Evolutionary conservation across 1,140 invertebrate genomes (phyloP).

Genomic region (Maconellicoccus hirsutus): DNA sequence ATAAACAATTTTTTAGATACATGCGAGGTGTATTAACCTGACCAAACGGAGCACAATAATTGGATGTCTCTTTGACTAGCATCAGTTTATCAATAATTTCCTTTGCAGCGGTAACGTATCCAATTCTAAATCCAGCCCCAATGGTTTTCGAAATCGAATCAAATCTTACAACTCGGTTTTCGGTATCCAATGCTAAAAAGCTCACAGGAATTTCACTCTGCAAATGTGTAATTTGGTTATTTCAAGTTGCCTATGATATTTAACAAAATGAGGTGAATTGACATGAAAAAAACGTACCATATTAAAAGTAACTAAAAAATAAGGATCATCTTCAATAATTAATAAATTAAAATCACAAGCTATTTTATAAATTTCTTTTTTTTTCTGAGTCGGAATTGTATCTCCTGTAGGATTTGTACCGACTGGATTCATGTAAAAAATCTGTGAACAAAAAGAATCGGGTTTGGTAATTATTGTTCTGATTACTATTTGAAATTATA

Average conservation of each 20-base stretch:
- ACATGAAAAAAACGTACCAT: slow-evolving; percentile 29
- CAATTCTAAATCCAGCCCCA: slow-evolving; percentile 55
- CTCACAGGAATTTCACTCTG: slow-evolving; percentile 44
- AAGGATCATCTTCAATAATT: slow-evolving; percentile 72
- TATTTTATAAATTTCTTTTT: slow-evolving; percentile 57
- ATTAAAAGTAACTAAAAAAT: slow-evolving; percentile 60
- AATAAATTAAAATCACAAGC: slow-evolving; percentile 63
- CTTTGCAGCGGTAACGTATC: slow-evolving; percentile 55
- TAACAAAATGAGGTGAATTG: no score
- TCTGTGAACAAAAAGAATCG: slow-evolving; percentile 30
- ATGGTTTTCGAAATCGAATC: slow-evolving; percentile 73
- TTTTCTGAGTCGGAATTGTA: slow-evolving; percentile 49
- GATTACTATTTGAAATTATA: no score
- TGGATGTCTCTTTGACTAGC: neutral
- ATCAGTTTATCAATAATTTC: slow-evolving; percentile 45
- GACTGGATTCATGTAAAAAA: slow-evolving; percentile 49
- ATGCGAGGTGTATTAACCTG: neutral
- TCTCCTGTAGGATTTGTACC: slow-evolving; percentile 58
- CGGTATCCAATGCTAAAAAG: slow-evolving; percentile 60
- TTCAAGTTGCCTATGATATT: neutral
- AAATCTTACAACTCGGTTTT: slow-evolving; percentile 61
- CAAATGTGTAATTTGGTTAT: no score
- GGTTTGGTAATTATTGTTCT: no score
- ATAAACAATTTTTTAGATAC: no score
- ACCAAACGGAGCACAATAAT: neutral